A percentile compares a stretch with the other conserved stretches of the same genome.
These are phyloP conservation scores for Scaptomyza cyrtandrae DNA, from an alignment of 2,888 invertebrate species.

Conservation along the genomic window DNA sequence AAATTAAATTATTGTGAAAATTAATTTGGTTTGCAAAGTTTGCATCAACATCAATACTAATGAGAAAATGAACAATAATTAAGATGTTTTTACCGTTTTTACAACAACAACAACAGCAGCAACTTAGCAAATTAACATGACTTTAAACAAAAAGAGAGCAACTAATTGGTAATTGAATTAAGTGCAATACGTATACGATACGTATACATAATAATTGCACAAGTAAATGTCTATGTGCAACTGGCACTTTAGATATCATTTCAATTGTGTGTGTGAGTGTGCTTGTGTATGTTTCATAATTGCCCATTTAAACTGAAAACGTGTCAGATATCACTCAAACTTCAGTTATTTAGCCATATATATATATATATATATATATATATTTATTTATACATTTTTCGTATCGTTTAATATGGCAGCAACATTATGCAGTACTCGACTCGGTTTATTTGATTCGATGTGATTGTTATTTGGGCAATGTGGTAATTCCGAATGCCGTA, in stretches of 20 bases:
- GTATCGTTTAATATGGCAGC: slow-evolving; percentile 1
- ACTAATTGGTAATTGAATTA: slow-evolving; percentile 14
- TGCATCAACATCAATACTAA: slow-evolving; percentile 16
- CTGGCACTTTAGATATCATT: slow-evolving; percentile 19
- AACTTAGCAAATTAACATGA: background rate
- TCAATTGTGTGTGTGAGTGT: background rate
- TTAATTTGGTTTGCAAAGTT: slow-evolving; percentile 23
- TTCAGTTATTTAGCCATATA: background rate
- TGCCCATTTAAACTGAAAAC: slow-evolving; percentile 28
- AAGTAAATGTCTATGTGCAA: slow-evolving; percentile 27
- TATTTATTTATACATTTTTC: slow-evolving; percentile 4
- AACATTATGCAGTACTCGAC: background rate
- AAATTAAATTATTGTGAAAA: slow-evolving; percentile 49
- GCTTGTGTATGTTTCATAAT: slow-evolving; percentile 38
- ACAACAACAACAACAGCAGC: background rate
- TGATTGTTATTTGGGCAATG: slow-evolving; percentile 56
- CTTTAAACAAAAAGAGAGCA: slow-evolving; percentile 1
- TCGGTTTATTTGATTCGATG: slow-evolving; percentile 59
- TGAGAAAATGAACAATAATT: slow-evolving; percentile 41
- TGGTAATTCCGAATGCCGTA: slow-evolving; percentile 33
- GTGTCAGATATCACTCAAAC: slow-evolving; percentile 35
- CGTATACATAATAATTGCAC: slow-evolving; percentile 27
- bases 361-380: background rate
- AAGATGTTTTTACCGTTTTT: slow-evolving; percentile 17
- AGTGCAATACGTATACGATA: slow-evolving; percentile 8